Evolutionary conservation across 2,797 vertebrate genomes (phyloP).

Genomic region (Dermochelys coriacea): DNA sequence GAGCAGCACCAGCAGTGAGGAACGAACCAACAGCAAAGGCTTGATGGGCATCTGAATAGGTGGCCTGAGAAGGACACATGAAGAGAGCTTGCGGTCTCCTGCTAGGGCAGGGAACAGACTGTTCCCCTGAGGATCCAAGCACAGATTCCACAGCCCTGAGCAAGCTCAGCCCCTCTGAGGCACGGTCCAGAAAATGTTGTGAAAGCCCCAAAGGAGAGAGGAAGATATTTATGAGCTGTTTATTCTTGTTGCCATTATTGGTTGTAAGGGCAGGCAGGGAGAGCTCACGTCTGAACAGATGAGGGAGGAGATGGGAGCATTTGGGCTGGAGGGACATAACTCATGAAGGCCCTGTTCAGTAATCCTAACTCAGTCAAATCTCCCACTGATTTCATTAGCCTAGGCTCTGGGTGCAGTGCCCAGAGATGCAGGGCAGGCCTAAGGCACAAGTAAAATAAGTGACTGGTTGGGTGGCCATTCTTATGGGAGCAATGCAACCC

Average conservation of each 20-base stretch:
- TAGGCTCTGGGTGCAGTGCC: neutral
- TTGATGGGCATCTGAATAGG: neutral
- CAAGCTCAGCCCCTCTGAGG: neutral
- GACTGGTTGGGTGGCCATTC: neutral
- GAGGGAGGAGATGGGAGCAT: neutral
- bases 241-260: neutral
- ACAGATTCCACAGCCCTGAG: neutral
- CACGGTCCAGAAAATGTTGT: neutral
- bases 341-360: neutral
- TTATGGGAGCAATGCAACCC: too few relatives aligned
- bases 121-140: neutral
- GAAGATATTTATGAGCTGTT: accelerated
- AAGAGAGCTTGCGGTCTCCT: neutral
- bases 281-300: neutral
- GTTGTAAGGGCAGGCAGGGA: neutral
- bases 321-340: accelerated
- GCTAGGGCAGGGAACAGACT: accelerated
- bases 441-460: neutral
- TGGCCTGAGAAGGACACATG: neutral
- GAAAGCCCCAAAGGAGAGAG: neutral
- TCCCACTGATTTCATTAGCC: neutral
- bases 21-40: neutral
- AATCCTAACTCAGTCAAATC: neutral
- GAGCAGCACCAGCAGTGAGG: accelerated
- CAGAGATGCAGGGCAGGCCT: neutral